Evolutionary conservation across 2,113 vertebrate genomes (phyloP), one percentile per base, ranked within the genome.

Genomic region (Sinocyclocheilus rhinocerous): DNA sequence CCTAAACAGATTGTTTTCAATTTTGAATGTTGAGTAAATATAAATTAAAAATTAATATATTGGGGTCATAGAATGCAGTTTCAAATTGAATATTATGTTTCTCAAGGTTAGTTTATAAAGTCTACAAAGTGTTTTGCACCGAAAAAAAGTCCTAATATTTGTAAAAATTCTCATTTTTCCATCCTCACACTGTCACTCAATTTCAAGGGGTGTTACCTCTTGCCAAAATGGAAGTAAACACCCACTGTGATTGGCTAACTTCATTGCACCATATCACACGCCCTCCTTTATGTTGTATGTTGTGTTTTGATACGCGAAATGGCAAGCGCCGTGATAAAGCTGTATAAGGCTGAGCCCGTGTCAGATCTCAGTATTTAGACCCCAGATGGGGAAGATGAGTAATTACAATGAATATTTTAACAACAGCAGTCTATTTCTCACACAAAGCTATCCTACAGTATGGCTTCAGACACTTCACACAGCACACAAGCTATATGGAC

Each of bases 361-460:
- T 20, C 55, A 57, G 18, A 57, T 57, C 16, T 20, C 55, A 57
- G 11, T 33, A 33, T 69, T 26, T 16, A 69, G 11, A 29, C 65
- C 33, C 65, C 65, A 69, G 65, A 69, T 69, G 22, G 26, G 65
- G 65, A 69, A 69, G 65, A 69, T 18, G 26, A 69, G 29, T 69
- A 33, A 69, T 69, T 18, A 1, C 63, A 67, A 6, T 11, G 20
- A 59, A 59, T 20, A 22, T 22, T 59, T 29, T 67, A 67, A 67
- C 13, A 29, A 67, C 12, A 67, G 26, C 5, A 6, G 26, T 33
- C 0, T 65, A 65, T 15, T 26, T 5, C 63, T 65, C 63, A 29
- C 13, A 67, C 63, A 67, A 67, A 67, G 63, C 63, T 67, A 29
- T 29, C 24, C 5, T 7, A 67, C 50, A 52, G 50, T 52, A 52